Evolutionary conservation across 2,888 invertebrate genomes (phyloP), one percentile per base, ranked within the genome.

Genomic region (Sericinus montela): DNA sequence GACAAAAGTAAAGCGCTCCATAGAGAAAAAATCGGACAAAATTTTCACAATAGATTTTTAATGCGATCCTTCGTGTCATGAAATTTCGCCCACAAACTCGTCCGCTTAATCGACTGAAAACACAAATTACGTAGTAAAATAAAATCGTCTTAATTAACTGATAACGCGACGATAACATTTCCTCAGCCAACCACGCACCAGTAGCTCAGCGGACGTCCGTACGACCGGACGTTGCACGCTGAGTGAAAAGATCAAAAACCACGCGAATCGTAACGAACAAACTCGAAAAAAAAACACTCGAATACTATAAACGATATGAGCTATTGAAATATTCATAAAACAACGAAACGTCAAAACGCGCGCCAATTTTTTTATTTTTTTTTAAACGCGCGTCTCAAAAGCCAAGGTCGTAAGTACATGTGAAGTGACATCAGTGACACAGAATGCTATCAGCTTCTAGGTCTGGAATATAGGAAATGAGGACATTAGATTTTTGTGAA

Each of bases 171-270:
- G 82, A 83, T 83, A 81, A 80, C 64, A 63, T 50, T 37, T 51
- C 53, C 29, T 40, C 52, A 49, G 45, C 60, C 62, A 64, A 58
- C 74, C 72, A 69, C 69, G 32, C 41, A 45, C 54, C 76, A 86
- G 86, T 86, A 69, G 75, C 67, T 66, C 69, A 62, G 70, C 78
- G 68, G 78, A 67, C 84, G 82, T 79, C 83, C 73, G 48, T 45
- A 38, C 55, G 67, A 54, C 48, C 63, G 76, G 79, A 82, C 80
- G 85, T 81, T 72, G 67, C 70, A 41, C 52, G 53, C 53, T 56
- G 60, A 64, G 69, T 50, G 49, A 54, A 52, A 28, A 58, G 52
- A 54, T 58, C 57, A 2, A 52, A 48, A 56, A 52, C n/a, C 47
- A 50, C 77, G 69, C 76, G 65, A 72, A 64, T 65, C 19, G 56